Base-by-base conservation (phyloP, 1,140 invertebrate genomes). In the Paraescarpia echinospica region DNA sequence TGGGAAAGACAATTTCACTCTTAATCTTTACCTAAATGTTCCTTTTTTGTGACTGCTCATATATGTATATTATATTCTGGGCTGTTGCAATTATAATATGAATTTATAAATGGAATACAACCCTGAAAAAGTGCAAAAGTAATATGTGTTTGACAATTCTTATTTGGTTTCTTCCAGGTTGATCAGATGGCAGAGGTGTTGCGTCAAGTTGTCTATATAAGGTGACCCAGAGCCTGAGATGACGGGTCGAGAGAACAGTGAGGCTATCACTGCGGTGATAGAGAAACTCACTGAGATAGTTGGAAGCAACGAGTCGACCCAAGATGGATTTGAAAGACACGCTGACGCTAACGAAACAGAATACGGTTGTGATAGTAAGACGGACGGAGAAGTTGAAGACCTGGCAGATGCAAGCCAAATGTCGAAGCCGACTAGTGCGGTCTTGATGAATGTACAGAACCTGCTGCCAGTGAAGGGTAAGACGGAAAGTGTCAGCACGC, bases 231-330 rank as follows among this genome's bases (percentile, higher is more conserved):
- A 34, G 35, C 89, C 22, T 77, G 35, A 34, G 18, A 90, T 90
- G 89, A 31, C 89, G 27, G 89, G 35, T 1, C 33, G 34, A 34
- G 89, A 90, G 34, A 90, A 90, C 33, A 90, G 34, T 41, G 77
- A 92, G 35, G 92, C 92, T 35, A 35, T 92, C n/a, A 92, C 51
- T 1, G 89, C 90, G 8, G 92, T 92, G 35, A 92, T 92, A 41
- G 92, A 92, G 89, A 92, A 90, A 41, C 59, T 92, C 35, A 89
- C 92, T 35, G 92, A 92, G 89, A 92, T 92, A 34, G 89, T 90
- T 90, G 89, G 89, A 34, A 90, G 35, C 89, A 90, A 34, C 8
- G 59, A 77, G 22, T 77, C 2, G 22, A 90, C 34, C n/a, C 89
- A 90, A 35, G 89, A 90, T 33, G 89, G 89, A 90, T 34, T 90